phyloP scores from a whole-genome alignment of 2,888 invertebrate genomes.

The Apomyelois bistriatella region DNA sequence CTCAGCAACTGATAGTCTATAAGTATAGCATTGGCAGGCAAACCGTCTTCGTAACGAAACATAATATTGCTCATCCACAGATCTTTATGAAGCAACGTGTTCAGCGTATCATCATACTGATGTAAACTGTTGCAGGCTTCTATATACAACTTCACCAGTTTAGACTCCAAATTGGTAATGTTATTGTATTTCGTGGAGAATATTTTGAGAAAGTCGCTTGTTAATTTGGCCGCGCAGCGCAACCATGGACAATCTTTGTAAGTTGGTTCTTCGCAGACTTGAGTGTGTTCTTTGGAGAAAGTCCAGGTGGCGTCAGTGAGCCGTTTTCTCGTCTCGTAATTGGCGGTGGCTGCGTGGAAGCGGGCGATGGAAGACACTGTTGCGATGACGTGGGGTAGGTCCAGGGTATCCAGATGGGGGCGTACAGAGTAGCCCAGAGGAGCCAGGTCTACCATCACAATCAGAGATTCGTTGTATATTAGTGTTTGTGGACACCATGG shows the following conservation, averaged over 20 bases:
- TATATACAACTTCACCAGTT: conserved; percentile 34
- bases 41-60: conserved; percentile 46
- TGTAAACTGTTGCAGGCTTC: conserved; percentile 43
- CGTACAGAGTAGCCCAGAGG: conserved; percentile 42
- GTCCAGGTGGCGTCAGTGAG: conserved; percentile 9
- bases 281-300: conserved; percentile 29
- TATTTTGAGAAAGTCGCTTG: conserved; percentile 38
- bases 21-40: conserved; percentile 45
- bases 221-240: conserved; percentile 48
- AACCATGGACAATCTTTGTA: conserved; percentile 51
- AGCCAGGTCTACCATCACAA: conserved; percentile 60
- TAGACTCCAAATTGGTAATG: conserved; percentile 35
- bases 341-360: conserved; percentile 58
- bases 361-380: conserved; percentile 44
- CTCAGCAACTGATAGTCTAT: conserved; percentile 61
- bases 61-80: conserved; percentile 65
- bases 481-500: conserved; percentile 51
- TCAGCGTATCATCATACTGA: conserved; percentile 42
- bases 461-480: conserved; percentile 43
- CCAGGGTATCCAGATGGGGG: conserved; percentile 35
- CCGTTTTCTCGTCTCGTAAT: conserved; percentile 43
- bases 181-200: conserved; percentile 41
- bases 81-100: conserved; percentile 59
- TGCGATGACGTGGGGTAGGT: conserved; percentile 41
- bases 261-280: conserved; percentile 40